A percentile compares a stretch with the other conserved stretches of the same genome.
These are phyloP conservation scores for Imbricaverruca yamaguchii DNA, from an alignment of 2,888 invertebrate species.

Conservation along the genomic window DNA sequence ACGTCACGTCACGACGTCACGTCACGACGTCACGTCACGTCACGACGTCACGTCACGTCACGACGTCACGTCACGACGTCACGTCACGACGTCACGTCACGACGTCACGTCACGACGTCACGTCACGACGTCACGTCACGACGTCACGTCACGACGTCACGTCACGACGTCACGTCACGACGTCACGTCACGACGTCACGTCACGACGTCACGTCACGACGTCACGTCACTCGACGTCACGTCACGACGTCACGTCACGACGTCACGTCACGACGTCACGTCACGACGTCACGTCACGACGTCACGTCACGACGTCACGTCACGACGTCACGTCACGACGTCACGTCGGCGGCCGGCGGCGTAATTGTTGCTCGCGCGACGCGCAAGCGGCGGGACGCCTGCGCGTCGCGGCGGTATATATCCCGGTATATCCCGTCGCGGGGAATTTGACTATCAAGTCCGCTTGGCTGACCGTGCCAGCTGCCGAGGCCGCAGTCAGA, in stretches of 20 bases:
- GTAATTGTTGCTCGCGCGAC: neutral
- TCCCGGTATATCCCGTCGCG: neutral
- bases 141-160: neutral
- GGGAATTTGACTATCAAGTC: slow-evolving; percentile 7
- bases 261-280: neutral
- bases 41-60: too few species aligned
- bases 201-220: neutral
- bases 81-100: too few species aligned
- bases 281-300: too few species aligned
- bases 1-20: neutral
- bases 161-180: too few species aligned
- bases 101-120: neutral
- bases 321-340: too few species aligned
- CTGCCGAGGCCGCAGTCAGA: neutral
- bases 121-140: neutral
- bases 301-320: neutral
- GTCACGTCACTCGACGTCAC: too few species aligned
- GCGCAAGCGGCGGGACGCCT: neutral
- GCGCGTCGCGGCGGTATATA: neutral
- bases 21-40: too few species aligned
- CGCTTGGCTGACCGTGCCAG: slow-evolving; percentile 2
- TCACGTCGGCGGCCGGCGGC: neutral
- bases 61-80: neutral
- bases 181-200: neutral
- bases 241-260: neutral